A percentile compares a stretch with the other conserved stretches of the same genome.
Evolutionary conservation across 2,113 vertebrate genomes (phyloP).

Genomic region (Cathartes aura): DNA sequence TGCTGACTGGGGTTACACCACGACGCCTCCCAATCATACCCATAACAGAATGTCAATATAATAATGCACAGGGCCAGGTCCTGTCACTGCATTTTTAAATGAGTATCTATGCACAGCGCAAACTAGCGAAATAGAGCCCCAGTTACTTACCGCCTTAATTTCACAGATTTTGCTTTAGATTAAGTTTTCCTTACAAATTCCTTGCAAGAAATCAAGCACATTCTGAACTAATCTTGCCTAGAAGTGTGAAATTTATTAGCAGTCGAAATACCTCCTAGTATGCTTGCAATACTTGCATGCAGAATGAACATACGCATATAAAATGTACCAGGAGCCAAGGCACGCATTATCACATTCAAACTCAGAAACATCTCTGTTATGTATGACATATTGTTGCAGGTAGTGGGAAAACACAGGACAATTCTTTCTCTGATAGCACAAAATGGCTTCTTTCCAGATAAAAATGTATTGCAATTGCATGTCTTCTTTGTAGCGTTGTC

Average conservation of each 20-base stretch:
- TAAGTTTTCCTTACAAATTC: background rate
- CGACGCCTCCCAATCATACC: background rate
- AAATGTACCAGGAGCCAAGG: background rate
- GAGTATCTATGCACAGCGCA: background rate
- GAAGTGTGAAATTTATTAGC: background rate
- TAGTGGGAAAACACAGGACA: background rate
- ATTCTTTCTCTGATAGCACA: background rate
- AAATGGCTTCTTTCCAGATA: background rate
- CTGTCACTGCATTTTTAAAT: background rate
- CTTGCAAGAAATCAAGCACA: background rate
- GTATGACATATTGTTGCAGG: background rate
- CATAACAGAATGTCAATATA: background rate
- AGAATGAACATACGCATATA: background rate
- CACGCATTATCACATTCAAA: background rate
- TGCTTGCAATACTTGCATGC: background rate
- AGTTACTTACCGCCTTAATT: background rate
- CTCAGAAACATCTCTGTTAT: background rate
- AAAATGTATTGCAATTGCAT: background rate
- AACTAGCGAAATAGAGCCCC: background rate
- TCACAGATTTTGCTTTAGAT: background rate
- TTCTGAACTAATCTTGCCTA: background rate
- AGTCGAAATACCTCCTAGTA: background rate
- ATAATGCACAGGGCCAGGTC: background rate
- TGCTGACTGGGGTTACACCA: too few relatives aligned
- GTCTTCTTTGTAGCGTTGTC: background rate